Conservation (phyloP, 2,113 vertebrate genomes). For the Eulemur rufifrons region DNA sequence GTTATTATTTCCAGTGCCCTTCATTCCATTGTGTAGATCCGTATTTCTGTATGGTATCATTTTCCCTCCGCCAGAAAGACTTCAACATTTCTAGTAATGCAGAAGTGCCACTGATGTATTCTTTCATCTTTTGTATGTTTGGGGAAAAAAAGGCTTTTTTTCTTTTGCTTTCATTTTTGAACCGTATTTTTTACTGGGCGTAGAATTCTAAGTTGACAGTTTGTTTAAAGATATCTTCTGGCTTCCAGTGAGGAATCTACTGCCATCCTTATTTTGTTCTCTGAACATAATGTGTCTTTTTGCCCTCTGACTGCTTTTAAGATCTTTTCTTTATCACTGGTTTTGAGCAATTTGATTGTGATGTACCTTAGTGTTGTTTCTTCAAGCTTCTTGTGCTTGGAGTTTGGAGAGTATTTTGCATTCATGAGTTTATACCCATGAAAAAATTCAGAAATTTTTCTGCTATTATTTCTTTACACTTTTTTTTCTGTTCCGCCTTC, state of each 20-base stretch:
- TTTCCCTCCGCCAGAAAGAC: not conserved
- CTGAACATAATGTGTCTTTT: not conserved
- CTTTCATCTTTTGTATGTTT: not conserved
- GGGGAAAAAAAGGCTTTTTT: rapidly evolving
- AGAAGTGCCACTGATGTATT: not conserved
- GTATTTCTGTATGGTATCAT: not conserved
- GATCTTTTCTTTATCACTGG: not conserved
- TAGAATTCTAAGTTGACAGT: not conserved
- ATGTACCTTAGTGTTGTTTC: not conserved
- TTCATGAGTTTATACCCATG: not conserved
- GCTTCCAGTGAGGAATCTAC: not conserved
- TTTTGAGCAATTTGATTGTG: not conserved
- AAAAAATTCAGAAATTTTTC: not conserved
- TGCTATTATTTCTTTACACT: not conserved
- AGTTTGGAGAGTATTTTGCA: not conserved
- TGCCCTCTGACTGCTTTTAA: not conserved
- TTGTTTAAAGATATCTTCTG: not conserved
- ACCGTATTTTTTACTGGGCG: not conserved
- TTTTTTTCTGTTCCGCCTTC: not conserved
- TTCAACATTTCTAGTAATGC: not conserved
- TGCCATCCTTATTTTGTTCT: not conserved
- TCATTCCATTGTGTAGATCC: not conserved
- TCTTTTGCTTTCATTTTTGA: not conserved
- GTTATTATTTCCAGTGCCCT: not conserved
- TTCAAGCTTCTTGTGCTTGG: not conserved